Base-by-base conservation (phyloP, 2,888 invertebrate species). In the Nematopogon swammerdamellus region DNA sequence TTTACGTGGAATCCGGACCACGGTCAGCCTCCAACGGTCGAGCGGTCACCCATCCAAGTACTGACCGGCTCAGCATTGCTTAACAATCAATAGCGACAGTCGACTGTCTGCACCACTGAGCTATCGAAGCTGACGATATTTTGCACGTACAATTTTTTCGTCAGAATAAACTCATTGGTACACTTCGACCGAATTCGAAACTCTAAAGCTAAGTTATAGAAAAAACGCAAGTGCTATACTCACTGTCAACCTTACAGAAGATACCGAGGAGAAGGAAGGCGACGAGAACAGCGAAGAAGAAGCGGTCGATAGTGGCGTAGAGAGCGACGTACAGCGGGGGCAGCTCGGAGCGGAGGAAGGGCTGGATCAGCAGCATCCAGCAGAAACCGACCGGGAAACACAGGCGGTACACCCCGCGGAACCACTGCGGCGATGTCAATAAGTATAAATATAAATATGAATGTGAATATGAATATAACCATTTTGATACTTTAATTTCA, bases 221-320 rank as follows among this genome's bases (percentile, higher is more conserved):
- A n/a, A n/a, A n/a, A n/a, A n/a, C n/a, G n/a, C n/a, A n/a, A n/a
- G n/a, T n/a, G n/a, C n/a, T n/a, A n/a, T n/a, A 56, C 63, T 70
- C 50, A 79, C 77, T 57, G 47, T 77, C 77, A 46, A 70, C 44
- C 57, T 70, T 68, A 52, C 75, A 73, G 2, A 76, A 54, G 50
- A 56, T 56, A 6, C 64, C 62, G 0, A 75, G 45, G 3, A 70
- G 67, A 3, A 72, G 36, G 0, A 43, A 10, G 1, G 68, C 53
- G 1, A 76, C 55, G 0, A 70, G 25, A 0, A 58, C 1, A 51
- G 73, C 71, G 16, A 44, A 44, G 5, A 36, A 6, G 3, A 36
- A 14, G 3, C 36, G 36, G 36, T 36, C 36, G 36, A 44, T 16
- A 44, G 18, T 17, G 5, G 18, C 19, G n/a, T 44, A 44, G 3